These are phyloP conservation scores for Drosophila sp. DNA, from an alignment of 1,140 invertebrate species.

Conservation along the genomic window DNA sequence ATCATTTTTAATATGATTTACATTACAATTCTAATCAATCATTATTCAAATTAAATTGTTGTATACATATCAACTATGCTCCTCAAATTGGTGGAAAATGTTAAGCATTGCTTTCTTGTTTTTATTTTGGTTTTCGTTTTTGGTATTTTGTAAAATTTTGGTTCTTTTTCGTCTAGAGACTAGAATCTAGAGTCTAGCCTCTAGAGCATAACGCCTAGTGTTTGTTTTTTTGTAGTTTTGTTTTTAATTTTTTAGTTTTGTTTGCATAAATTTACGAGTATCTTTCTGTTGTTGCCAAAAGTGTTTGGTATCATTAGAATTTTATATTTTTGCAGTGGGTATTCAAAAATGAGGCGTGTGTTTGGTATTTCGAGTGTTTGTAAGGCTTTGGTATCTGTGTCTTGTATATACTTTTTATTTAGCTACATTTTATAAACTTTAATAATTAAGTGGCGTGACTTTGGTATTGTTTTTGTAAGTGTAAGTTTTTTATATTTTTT, in stretches of 20 bases:
- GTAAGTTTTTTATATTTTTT: constrained; percentile 37
- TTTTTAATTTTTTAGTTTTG: constrained; percentile 13
- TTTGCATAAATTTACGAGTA: constrained; percentile 7
- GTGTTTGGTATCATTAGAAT: constrained; percentile 14
- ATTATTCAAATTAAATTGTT: constrained; percentile 32
- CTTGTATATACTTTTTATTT: constrained; percentile 35
- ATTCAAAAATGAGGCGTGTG: constrained; percentile 64
- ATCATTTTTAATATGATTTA: constrained; percentile 42
- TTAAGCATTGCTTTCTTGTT: constrained; percentile 54
- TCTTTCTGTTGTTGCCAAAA: constrained; percentile 40
- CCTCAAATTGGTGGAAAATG: constrained; percentile 75
- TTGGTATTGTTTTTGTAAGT: constrained; percentile 30
- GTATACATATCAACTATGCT: constrained; percentile 31
- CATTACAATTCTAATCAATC: constrained; percentile 16
- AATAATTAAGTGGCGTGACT: constrained; percentile 60
- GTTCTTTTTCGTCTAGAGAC: constrained; percentile 72
- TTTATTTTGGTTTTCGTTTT: constrained; percentile 34
- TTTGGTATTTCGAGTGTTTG: constrained; percentile 52
- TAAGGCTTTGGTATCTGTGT: constrained; percentile 62
- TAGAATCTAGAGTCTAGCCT: constrained; percentile 56
- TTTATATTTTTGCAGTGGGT: constrained; percentile 44
- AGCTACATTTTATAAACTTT: constrained; percentile 54
- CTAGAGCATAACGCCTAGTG: constrained; percentile 68
- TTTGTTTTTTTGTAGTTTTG: constrained; percentile 23
- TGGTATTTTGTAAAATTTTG: constrained; percentile 69